Evolutionary conservation across 2,797 vertebrate species (phyloP).

Genomic region (Denticeps clupeoides): DNA sequence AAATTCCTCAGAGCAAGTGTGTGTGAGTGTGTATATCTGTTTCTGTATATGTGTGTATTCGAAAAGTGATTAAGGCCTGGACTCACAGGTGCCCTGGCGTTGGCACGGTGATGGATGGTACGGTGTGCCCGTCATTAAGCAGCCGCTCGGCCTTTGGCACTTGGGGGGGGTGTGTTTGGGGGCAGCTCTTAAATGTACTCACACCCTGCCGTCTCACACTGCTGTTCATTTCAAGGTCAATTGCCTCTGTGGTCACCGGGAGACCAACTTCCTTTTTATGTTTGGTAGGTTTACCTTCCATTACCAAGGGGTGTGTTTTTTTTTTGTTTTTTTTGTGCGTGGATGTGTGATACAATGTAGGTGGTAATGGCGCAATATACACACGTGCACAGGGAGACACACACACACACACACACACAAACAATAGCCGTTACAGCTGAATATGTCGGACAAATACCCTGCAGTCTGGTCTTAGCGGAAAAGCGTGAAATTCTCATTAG

Average conservation of each 20-base stretch:
- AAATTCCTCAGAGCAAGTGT: no score
- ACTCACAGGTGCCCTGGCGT: conserved; percentile 51
- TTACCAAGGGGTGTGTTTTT: conserved; percentile 46
- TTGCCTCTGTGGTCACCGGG: conserved; percentile 46
- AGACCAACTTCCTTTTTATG: conserved; percentile 38
- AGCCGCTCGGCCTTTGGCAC: conserved; percentile 65
- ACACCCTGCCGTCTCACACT: conserved; percentile 51
- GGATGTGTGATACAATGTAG: conserved; percentile 13
- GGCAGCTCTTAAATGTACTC: conserved; percentile 61
- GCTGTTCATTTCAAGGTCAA: conserved; percentile 69
- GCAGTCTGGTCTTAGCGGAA: no score
- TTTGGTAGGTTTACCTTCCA: conserved; percentile 48
- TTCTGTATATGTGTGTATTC: neutral
- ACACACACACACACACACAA: conserved; percentile 12
- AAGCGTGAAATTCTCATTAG: no score
- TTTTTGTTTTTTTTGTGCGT: neutral
- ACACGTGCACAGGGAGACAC: conserved; percentile 17
- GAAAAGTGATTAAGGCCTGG: conserved; percentile 48
- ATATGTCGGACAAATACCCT: no score
- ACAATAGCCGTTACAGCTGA: neutral
- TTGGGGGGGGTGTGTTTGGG: conserved; percentile 33
- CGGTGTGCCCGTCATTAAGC: conserved; percentile 63
- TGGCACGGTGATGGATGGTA: conserved; percentile 62
- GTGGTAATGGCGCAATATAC: neutral
- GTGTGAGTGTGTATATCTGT: neutral